phyloP scores from a whole-genome alignment of 2,797 vertebrate genomes.

The Xenops minutus region DNA sequence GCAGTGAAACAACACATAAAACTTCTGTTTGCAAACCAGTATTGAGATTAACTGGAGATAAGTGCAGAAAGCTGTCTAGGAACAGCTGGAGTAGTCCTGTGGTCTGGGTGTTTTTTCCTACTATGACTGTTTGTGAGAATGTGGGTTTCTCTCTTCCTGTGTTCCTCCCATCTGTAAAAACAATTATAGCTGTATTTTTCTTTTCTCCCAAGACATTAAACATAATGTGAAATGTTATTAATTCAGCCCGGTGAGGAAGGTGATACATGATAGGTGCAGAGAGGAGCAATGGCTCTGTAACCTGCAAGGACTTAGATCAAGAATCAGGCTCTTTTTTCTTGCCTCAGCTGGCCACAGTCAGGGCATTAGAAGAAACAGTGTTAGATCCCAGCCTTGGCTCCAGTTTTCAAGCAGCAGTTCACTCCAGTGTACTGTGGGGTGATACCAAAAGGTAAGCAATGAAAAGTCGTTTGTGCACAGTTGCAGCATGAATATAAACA shows the following conservation, averaged over 20 bases:
- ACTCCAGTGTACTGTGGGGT: background rate
- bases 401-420: background rate
- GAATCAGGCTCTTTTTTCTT: background rate
- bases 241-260: background rate
- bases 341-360: background rate
- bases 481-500: slow-evolving; percentile 32
- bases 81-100: background rate
- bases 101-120: background rate
- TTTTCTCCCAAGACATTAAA: background rate
- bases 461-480: slow-evolving; percentile 39
- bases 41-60: background rate
- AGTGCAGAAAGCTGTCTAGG: background rate
- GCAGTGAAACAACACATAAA: background rate
- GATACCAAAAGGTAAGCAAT: slow-evolving; percentile 37
- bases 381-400: background rate
- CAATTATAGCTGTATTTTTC: background rate
- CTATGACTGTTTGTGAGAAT: background rate
- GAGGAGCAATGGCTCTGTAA: background rate
- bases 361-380: background rate
- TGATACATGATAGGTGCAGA: background rate
- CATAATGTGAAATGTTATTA: background rate
- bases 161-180: background rate
- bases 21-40: background rate
- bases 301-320: background rate
- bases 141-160: background rate